Conservation (phyloP, 2,113 vertebrate species). For the Aldabrachelys gigantea region DNA sequence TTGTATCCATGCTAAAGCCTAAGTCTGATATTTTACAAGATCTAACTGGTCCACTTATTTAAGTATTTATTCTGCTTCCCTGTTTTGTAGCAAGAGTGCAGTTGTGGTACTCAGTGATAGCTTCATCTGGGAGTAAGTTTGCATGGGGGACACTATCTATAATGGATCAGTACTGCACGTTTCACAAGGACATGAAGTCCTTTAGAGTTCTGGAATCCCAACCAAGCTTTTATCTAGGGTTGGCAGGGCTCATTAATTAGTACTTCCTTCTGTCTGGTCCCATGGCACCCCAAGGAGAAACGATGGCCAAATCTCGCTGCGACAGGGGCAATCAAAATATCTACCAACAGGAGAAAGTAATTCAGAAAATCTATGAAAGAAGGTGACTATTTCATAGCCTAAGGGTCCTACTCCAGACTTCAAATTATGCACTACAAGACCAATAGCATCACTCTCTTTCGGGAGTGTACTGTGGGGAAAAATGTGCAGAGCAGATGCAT, state of each 20-base stretch:
- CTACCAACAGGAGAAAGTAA: background rate
- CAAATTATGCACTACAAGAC: background rate
- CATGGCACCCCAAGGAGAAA: background rate
- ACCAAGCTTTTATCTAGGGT: background rate
- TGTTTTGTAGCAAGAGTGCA: background rate
- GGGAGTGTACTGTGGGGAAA: background rate
- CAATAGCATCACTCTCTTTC: background rate
- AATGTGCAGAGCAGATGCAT: background rate
- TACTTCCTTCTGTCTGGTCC: background rate
- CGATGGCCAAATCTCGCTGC: background rate
- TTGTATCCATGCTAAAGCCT: no score
- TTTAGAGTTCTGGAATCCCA: background rate
- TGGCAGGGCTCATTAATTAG: background rate
- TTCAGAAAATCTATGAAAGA: background rate
- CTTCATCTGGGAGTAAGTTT: background rate
- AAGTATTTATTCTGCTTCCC: background rate
- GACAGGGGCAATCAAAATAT: background rate
- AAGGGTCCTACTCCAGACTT: background rate
- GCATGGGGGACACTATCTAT: background rate
- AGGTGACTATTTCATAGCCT: background rate
- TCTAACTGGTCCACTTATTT: background rate
- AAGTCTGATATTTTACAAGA: background rate
- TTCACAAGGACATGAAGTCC: background rate
- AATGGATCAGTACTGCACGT: background rate
- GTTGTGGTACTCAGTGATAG: background rate